A percentile compares a stretch with the other conserved stretches of the same genome.
Conservation (phyloP, 2,113 vertebrate genomes). For the Murina feae region DNA sequence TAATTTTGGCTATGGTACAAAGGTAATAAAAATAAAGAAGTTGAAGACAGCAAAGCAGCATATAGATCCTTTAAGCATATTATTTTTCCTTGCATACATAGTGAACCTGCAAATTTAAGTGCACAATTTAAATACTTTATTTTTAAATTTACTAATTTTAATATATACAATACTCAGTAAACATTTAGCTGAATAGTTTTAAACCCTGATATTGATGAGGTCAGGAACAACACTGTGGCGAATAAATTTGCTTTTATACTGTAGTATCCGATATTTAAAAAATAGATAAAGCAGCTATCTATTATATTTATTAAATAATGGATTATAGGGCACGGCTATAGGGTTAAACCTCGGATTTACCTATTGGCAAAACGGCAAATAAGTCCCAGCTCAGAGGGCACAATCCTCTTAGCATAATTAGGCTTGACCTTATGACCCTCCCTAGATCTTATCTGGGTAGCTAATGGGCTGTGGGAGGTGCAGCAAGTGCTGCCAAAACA, state of each 20-base stretch:
- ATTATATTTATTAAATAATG: not conserved
- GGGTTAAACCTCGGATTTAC: too few relatives aligned
- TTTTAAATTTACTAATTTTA: not conserved
- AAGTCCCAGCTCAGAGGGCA: too few relatives aligned
- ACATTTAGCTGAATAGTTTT: not conserved
- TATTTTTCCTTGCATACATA: not conserved
- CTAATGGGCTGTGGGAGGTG: too few relatives aligned
- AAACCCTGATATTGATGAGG: not conserved
- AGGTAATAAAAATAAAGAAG: constrained; percentile 16
- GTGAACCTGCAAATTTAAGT: not conserved
- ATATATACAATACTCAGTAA: not conserved
- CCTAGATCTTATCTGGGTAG: too few relatives aligned
- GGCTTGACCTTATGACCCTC: too few relatives aligned
- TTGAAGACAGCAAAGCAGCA: not conserved
- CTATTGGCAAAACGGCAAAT: too few relatives aligned
- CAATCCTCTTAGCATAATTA: too few relatives aligned
- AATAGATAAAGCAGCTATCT: not conserved
- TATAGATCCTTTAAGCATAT: not conserved
- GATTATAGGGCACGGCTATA: too few relatives aligned
- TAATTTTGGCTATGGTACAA: not conserved
- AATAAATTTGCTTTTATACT: not conserved
- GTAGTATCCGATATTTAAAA: not conserved
- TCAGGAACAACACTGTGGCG: not conserved
- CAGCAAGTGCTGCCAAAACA: too few relatives aligned
- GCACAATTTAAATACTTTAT: not conserved